These are phyloP conservation scores for Drosophila suzukii DNA, from an alignment of 1,140 invertebrate species.

Conservation along the genomic window DNA sequence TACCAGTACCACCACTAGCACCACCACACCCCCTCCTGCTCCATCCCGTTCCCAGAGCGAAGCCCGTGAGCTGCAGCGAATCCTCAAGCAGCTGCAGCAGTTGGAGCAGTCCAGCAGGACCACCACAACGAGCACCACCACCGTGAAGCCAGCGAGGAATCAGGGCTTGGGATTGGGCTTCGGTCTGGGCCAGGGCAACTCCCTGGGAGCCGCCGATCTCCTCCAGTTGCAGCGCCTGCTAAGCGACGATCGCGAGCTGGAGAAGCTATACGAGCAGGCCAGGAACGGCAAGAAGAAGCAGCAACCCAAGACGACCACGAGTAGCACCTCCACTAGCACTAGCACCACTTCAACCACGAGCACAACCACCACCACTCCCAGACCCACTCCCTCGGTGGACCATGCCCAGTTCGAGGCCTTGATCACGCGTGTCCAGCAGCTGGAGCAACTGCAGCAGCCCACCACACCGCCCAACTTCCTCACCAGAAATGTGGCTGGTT, in stretches of 20 bases:
- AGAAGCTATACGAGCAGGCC: conserved; percentile 78
- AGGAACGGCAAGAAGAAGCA: conserved; percentile 57
- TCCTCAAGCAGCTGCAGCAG: conserved; percentile 51
- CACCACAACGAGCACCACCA: conserved; percentile 37
- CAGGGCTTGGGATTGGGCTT: conserved; percentile 6
- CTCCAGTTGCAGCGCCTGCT: conserved; percentile 68
- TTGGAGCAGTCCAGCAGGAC: conserved; percentile 44
- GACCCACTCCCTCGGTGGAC: conserved; percentile 50
- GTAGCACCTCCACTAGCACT: conserved; percentile 24
- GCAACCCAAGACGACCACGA: conserved; percentile 23
- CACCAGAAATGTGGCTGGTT: conserved; percentile 65
- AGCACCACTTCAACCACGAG: conserved; percentile 15
- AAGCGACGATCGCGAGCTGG: conserved; percentile 72
- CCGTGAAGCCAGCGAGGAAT: background rate
- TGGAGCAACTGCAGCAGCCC: conserved; percentile 73
- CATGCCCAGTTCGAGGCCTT: conserved; percentile 71
- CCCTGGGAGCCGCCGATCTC: conserved; percentile 52
- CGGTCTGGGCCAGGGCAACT: conserved; percentile 1
- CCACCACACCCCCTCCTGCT: conserved; percentile 12
- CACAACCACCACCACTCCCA: conserved; percentile 26
- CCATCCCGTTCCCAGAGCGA: conserved; percentile 17
- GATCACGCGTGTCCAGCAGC: conserved; percentile 75
- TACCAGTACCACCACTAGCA: conserved; percentile 2
- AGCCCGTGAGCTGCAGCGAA: conserved; percentile 46
- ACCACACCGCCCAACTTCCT: conserved; percentile 65